Conservation (phyloP, 2,113 vertebrate species). For the Oncorhynchus gorbuscha region DNA sequence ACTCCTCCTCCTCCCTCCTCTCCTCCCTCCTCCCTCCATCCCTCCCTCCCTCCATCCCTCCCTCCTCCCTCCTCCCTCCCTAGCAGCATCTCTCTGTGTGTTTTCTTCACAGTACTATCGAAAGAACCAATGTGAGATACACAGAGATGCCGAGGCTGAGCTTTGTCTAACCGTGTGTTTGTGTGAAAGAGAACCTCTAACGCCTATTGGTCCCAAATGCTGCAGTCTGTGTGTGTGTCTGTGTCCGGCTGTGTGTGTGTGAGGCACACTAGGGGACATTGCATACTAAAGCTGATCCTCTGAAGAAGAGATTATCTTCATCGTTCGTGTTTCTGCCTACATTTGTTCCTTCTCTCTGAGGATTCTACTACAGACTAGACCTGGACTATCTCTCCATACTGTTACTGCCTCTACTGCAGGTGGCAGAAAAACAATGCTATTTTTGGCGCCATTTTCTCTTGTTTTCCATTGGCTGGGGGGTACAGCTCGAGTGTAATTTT, state of each 20-base stretch:
- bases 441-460: constrained; percentile 58
- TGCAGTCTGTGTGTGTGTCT: neutral
- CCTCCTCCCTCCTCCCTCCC: constrained; percentile 31
- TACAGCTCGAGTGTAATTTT: neutral
- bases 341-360: constrained; percentile 15
- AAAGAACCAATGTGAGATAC: neutral
- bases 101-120: neutral
- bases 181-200: neutral
- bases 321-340: neutral
- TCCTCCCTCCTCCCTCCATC: too few relatives aligned
- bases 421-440: constrained; percentile 13
- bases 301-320: neutral
- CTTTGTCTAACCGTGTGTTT: constrained; percentile 8
- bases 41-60: too few relatives aligned
- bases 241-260: neutral
- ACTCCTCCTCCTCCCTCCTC: too few relatives aligned
- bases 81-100: constrained; percentile 32
- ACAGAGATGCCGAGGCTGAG: constrained; percentile 12
- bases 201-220: too few relatives aligned
- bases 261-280: neutral
- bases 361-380: constrained; percentile 13
- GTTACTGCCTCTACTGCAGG: constrained; percentile 1
- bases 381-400: neutral
- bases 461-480: constrained; percentile 1
- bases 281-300: neutral